Evolutionary conservation across 2,113 vertebrate genomes (phyloP), one percentile per base, ranked within the genome.

Genomic region (Hippotragus niger): DNA sequence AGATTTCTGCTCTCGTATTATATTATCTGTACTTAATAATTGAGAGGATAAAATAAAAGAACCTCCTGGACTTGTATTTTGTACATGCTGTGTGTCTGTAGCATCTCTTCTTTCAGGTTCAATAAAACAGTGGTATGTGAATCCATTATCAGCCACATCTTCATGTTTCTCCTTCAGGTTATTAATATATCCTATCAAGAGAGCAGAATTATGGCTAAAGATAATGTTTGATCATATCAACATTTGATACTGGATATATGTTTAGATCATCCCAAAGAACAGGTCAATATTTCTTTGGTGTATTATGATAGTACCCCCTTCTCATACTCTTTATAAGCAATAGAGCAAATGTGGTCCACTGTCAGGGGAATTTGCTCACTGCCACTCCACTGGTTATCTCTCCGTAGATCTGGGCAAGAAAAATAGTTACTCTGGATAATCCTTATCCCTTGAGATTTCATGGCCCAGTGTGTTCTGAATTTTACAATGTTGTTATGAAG

Each of bases 21-120:
- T 94, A 93, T 93, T 86, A 71, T 80, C 33, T 96, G 14, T 92
- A 86, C 64, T 90, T 90, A 97, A 88, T 91, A 90, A 71, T 52
- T 90, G 52, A 95, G 58, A 74, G 16, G 17, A 62, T 96, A 71
- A 52, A 90, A 62, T 25, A 67, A 92, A 95, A 91, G 6, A 84
- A 87, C 2, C 1, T 16, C 74, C 27, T 87, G 58, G 57, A 74
- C 90, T 84, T 92, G 23, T 29, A 31, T 94, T 52, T 80, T 57
- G 0, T 60, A 85, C 5, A 23, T 95, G 25, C 36, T 91, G 0
- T 91, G 1, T 83, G 25, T 78, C 25, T 83, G 7, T 88, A 88
- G 27, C 36, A 81, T 87, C 43, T 97, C 60, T 96, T 90, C 40
- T 90, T 86, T 13, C 15, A 93, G 53, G 6, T 17, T n/a, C 31